phyloP scores from a whole-genome alignment of 2,113 vertebrate species.

The Tachysurus fulvidraco region DNA sequence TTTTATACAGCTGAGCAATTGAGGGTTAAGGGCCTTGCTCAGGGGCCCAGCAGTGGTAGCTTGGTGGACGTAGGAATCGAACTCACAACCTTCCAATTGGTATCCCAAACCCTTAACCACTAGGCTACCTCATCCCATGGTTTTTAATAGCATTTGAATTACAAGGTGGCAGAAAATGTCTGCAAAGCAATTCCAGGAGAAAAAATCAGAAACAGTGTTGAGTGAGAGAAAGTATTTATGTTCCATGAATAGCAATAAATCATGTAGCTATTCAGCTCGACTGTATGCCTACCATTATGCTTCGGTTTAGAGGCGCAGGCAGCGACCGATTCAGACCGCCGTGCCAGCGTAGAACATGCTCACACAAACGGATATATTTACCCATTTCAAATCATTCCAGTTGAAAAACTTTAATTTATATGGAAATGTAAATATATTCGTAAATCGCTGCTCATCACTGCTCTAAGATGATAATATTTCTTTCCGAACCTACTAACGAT shows the following conservation, averaged over 20 bases:
- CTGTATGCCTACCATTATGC: constrained; percentile 12
- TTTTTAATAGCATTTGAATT: constrained; percentile 15
- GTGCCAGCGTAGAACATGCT: background rate
- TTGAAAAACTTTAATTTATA: constrained; percentile 29
- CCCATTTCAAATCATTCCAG: constrained; percentile 10
- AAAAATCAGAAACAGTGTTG: background rate
- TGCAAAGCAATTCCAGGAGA: constrained; percentile 30
- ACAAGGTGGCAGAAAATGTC: constrained; percentile 19
- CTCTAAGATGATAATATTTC: background rate
- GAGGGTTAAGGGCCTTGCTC: no score
- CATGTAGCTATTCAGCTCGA: constrained; percentile 1
- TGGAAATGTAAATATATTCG: constrained; percentile 4
- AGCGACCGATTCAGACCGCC: constrained; percentile 5
- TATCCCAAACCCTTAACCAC: no score
- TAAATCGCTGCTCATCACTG: constrained; percentile 3
- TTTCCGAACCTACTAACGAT: background rate
- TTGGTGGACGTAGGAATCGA: no score
- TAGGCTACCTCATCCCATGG: no score
- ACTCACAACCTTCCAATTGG: no score
- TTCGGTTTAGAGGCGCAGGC: constrained; percentile 28
- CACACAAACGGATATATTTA: background rate
- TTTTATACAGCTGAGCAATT: no score
- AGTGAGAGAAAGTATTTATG: constrained; percentile 17
- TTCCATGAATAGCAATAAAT: constrained; percentile 41
- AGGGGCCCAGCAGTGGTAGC: no score